Evolutionary conservation across 1,140 invertebrate species (phyloP).

Genomic region (Drosophila guanche): DNA sequence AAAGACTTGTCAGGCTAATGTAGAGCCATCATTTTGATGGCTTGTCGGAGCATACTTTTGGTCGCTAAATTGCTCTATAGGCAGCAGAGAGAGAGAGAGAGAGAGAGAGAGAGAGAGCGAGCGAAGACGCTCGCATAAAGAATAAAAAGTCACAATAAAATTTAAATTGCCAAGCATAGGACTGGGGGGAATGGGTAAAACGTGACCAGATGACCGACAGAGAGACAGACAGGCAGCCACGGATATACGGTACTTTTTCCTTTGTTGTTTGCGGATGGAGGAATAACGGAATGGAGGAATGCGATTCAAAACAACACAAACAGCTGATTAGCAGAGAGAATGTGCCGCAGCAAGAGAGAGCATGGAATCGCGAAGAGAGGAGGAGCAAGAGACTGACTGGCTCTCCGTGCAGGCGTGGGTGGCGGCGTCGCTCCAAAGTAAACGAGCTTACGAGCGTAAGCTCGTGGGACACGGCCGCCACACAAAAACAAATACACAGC

Average conservation of each 20-base stretch:
- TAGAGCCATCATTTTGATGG: conserved; percentile 32
- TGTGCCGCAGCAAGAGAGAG: conserved; percentile 9
- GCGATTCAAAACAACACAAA: conserved; percentile 78
- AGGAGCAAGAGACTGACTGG: conserved; percentile 5
- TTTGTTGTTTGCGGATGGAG: conserved; percentile 9
- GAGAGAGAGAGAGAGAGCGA: neutral
- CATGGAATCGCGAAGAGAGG: conserved; percentile 2
- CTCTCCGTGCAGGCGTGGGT: conserved; percentile 39
- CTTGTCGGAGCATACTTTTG: conserved; percentile 36
- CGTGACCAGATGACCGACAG: conserved; percentile 53
- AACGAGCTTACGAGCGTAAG: conserved; percentile 47
- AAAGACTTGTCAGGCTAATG: conserved; percentile 23
- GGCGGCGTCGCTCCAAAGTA: conserved; percentile 34
- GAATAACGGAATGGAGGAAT: conserved; percentile 34
- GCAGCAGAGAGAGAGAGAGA: conserved; percentile 4
- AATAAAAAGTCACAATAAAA: conserved; percentile 77
- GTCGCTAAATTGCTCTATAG: conserved; percentile 67
- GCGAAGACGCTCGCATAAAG: conserved; percentile 3
- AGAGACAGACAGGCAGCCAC: conserved; percentile 20
- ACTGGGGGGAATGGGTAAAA: conserved; percentile 30
- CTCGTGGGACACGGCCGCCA: conserved; percentile 20
- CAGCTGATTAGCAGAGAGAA: conserved; percentile 53
- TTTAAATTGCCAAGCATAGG: conserved; percentile 66
- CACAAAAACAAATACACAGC: conserved; percentile 19
- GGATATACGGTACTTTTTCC: conserved; percentile 14